Evolutionary conservation across 1,140 invertebrate species (phyloP).

Genomic region (Bombus soroeensis): DNA sequence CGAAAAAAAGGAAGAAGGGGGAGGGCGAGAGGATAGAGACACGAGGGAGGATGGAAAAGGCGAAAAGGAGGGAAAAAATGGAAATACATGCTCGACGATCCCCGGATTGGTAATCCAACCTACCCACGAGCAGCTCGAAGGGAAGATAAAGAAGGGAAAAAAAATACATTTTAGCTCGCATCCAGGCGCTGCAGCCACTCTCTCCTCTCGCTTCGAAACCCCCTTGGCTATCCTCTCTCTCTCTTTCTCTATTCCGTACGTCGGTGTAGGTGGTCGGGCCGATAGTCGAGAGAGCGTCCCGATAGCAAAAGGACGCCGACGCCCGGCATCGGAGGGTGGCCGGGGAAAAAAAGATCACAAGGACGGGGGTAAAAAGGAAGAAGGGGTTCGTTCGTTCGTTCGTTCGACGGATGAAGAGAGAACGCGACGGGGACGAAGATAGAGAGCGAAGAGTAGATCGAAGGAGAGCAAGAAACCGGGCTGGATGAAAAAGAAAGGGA

Average conservation of each 20-base stretch:
- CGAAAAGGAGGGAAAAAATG: slow-evolving; percentile 56
- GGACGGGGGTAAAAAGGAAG: slow-evolving; percentile 53
- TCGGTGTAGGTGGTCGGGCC: slow-evolving; percentile 65
- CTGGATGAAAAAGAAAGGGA: slow-evolving; percentile 31
- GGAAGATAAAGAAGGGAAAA: slow-evolving; percentile 68
- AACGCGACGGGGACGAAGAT: slow-evolving; percentile 64
- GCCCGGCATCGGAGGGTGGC: slow-evolving; percentile 67
- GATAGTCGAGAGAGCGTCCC: slow-evolving; percentile 72
- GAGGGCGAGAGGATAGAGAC: neutral
- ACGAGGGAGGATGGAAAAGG: slow-evolving; percentile 21
- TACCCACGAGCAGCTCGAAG: slow-evolving; percentile 67
- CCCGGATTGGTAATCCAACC: slow-evolving; percentile 71
- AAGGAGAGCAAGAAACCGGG: slow-evolving; percentile 46
- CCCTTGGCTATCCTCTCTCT: slow-evolving; percentile 3
- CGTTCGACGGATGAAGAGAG: slow-evolving; percentile 50
- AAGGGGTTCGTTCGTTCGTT: slow-evolving; percentile 49
- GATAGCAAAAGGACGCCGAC: slow-evolving; percentile 75
- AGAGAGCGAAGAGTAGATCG: slow-evolving; percentile 19
- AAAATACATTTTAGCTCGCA: slow-evolving; percentile 73
- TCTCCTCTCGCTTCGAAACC: slow-evolving; percentile 1
- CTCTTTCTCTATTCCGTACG: slow-evolving; percentile 33
- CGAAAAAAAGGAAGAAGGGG: neutral
- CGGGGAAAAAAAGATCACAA: slow-evolving; percentile 68
- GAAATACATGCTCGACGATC: slow-evolving; percentile 60
- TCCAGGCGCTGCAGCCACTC: slow-evolving; percentile 65